Conservation (phyloP, 2,888 invertebrate species). For the Polydrusus cervinus region DNA sequence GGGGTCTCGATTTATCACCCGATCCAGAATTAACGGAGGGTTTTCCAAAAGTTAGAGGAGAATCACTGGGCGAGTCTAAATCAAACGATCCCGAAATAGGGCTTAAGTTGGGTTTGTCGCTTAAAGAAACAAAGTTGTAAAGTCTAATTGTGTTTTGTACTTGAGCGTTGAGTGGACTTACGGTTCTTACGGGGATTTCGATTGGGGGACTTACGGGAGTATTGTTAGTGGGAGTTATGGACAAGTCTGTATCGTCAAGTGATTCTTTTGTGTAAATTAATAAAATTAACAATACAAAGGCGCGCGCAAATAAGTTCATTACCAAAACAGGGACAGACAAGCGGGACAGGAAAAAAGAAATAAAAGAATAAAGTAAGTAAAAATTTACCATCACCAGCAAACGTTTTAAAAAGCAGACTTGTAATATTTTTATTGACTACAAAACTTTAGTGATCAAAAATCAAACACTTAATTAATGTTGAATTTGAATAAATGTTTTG, state of each 20-base stretch:
- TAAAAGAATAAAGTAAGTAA: constrained; percentile 62
- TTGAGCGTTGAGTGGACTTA: constrained; percentile 62
- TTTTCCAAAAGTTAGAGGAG: constrained; percentile 58
- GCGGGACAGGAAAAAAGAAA: constrained; percentile 61
- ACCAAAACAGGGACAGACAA: constrained; percentile 54
- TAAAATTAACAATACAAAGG: constrained; percentile 20
- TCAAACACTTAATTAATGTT: constrained; percentile 35
- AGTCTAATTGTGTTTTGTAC: constrained; percentile 50
- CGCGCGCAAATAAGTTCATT: neutral
- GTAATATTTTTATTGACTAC: constrained; percentile 24
- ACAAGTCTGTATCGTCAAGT: constrained; percentile 60
- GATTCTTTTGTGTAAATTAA: constrained; percentile 53
- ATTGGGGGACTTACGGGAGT: constrained; percentile 63
- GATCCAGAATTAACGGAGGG: constrained; percentile 8
- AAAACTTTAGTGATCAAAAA: neutral
- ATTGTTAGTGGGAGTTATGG: constrained; percentile 67
- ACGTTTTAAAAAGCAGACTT: constrained; percentile 27
- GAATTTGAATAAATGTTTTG: too few species aligned
- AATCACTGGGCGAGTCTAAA: constrained; percentile 63
- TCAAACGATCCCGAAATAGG: constrained; percentile 69
- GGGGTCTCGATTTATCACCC: constrained; percentile 64
- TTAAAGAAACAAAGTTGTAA: constrained; percentile 55
- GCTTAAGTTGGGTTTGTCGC: constrained; percentile 62
- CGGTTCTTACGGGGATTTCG: constrained; percentile 69
- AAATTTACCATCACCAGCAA: constrained; percentile 58